Percentiles rank a stretch among this genome's conserved stretches.
These are phyloP conservation scores for Campoplex nolae DNA, from an alignment of 2,888 invertebrate genomes.

Conservation along the genomic window DNA sequence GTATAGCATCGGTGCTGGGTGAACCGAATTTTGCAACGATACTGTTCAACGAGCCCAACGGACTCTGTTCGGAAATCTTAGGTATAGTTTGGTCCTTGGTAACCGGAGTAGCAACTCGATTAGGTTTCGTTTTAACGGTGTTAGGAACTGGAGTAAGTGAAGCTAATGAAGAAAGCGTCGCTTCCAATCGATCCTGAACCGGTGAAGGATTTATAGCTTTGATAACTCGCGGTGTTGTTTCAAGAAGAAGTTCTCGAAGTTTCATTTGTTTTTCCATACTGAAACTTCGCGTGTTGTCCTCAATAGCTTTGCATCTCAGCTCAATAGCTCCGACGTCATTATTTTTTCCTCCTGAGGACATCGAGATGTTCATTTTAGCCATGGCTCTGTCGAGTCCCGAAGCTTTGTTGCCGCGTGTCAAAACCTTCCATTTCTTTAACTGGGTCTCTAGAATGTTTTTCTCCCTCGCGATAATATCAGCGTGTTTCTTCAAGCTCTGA, in stretches of 20 bases:
- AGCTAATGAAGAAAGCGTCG: conserved; percentile 79
- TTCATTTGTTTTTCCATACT: conserved; percentile 77
- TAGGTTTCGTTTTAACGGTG: conserved; percentile 69
- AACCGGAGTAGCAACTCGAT: conserved; percentile 60
- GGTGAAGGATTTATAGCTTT: conserved; percentile 78
- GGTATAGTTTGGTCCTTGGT: conserved; percentile 43
- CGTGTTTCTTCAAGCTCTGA: conserved; percentile 91
- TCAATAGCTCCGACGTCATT: conserved; percentile 78
- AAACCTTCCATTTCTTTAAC: conserved; percentile 75
- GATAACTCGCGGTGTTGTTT: conserved; percentile 76
- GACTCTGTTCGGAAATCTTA: conserved; percentile 72
- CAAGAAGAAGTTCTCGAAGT: conserved; percentile 76
- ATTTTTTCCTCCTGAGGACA: conserved; percentile 51
- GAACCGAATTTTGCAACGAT: conserved; percentile 80
- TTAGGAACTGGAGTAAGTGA: conserved; percentile 66
- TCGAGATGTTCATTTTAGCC: conserved; percentile 76
- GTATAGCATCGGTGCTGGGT: conserved; percentile 38
- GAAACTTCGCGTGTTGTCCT: conserved; percentile 76
- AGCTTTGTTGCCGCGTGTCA: conserved; percentile 71
- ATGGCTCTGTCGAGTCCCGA: conserved; percentile 77
- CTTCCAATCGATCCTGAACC: conserved; percentile 80
- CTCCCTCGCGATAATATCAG: conserved; percentile 88
- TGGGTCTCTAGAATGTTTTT: conserved; percentile 79
- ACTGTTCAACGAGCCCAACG: conserved; percentile 81
- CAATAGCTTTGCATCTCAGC: conserved; percentile 79